Base-by-base conservation (phyloP, 1,140 invertebrate genomes). In the Drosophila kepulauana region DNA sequence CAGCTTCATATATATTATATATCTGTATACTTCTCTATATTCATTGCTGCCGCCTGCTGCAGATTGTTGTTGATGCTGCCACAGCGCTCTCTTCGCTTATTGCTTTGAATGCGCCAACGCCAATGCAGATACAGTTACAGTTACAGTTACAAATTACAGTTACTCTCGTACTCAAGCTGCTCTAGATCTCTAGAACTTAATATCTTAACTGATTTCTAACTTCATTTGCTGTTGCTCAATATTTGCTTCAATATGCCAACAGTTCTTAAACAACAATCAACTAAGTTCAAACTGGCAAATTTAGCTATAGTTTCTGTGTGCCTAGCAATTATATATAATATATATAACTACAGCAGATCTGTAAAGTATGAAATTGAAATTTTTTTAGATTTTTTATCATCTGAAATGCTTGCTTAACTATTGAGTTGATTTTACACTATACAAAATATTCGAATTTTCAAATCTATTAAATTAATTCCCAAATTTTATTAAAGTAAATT, bases 101-200 rank as follows among this genome's bases (percentile, higher is more conserved):
- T 86, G 81, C 78, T 85, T 85, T 85, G 82, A 81, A 81, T 86
- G 81, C 81, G 81, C 79, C 76, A 38, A 41, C 61, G 68, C 51
- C 46, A 25, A 25, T 25, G 20, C 20, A 25, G 20, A 25, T 25
- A 25, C 59, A 15, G 41, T 25, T 25, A 25, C 61, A 49, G 61
- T 30, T 35, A 33, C 33, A 33, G 33, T 8, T 33, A 33, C 33
- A 33, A 38, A 10, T 38, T 72, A n/a, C 59, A 62, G 58, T 65
- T 76, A 43, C 35, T 13, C 46, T 13, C 46, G 57, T 64, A 69
- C 62, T 3, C 20, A 25, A 35, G 68, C 68, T 71, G 68, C 68
- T 64, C 13, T 64, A 56, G 28, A 51, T 16, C 52, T 56, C 52
- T 16, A 5, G 15, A 56, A 35, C 30, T 35, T 56, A 38, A 33